Evolutionary conservation across 2,888 invertebrate species (phyloP).

Genomic region (Leptinotarsa rubiginosa): DNA sequence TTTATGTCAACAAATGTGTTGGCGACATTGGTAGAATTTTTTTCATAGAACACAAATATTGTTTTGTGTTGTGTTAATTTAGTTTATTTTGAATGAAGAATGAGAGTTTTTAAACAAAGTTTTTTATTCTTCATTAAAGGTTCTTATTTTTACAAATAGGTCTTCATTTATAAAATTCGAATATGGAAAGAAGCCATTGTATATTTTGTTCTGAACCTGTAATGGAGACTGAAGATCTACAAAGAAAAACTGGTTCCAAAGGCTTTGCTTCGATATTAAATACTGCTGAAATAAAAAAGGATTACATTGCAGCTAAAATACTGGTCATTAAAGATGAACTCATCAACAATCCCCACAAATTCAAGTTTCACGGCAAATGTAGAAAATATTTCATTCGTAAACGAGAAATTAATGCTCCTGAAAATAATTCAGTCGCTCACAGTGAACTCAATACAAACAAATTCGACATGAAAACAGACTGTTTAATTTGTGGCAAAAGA

Average conservation of each 20-base stretch:
- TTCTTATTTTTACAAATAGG: not conserved
- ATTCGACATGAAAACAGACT: conserved; percentile 14
- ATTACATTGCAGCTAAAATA: not conserved
- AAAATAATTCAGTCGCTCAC: not conserved
- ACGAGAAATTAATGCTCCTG: not conserved
- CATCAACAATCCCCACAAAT: not conserved
- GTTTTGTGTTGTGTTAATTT: too few species aligned
- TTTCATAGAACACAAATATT: too few species aligned
- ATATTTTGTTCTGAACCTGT: conserved; percentile 8
- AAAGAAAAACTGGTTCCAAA: not conserved
- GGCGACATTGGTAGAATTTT: too few species aligned
- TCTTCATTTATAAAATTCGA: not conserved
- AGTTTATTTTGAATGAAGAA: too few species aligned
- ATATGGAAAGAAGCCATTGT: conserved; percentile 4
- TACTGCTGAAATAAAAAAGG: conserved; percentile 6
- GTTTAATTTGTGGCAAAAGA: conserved; percentile 10
- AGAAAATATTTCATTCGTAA: conserved; percentile 11
- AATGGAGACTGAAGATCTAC: not conserved
- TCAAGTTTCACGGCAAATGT: conserved; percentile 6
- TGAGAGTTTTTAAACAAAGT: too few species aligned
- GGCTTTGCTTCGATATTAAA: not conserved
- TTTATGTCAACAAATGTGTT: too few species aligned
- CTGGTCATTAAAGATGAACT: conserved; percentile 1
- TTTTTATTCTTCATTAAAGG: not conserved
- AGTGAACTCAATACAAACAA: not conserved